These are phyloP conservation scores for Carcina quercana DNA, from an alignment of 2,888 invertebrate species.

Conservation along the genomic window DNA sequence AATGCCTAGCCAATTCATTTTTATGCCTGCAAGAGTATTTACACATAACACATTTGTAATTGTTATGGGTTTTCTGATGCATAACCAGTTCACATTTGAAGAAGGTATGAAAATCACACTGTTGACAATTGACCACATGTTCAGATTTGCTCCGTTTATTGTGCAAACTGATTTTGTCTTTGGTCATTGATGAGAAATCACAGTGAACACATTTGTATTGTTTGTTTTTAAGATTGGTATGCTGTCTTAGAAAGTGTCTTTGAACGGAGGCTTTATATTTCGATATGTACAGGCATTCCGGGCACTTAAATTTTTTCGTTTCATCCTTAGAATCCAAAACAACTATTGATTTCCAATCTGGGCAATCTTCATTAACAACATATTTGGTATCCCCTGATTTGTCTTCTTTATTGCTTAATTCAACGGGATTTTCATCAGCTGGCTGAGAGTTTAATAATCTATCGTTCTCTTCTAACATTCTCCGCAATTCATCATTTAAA, in stretches of 20 bases:
- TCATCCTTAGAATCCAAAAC: constrained; percentile 35
- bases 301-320: constrained; percentile 41
- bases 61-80: constrained; percentile 47
- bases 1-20: too few relatives aligned
- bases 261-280: constrained; percentile 52
- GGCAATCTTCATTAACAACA: constrained; percentile 30
- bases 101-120: constrained; percentile 32
- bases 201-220: constrained; percentile 52
- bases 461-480: too few relatives aligned
- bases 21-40: constrained; percentile 37
- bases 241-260: constrained; percentile 48
- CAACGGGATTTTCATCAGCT: too few relatives aligned
- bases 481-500: too few relatives aligned
- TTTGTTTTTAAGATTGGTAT: constrained; percentile 34
- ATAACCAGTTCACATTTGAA: constrained; percentile 42
- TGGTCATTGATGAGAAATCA: constrained; percentile 51
- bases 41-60: constrained; percentile 38
- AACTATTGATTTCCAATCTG: constrained; percentile 43
- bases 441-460: too few relatives aligned
- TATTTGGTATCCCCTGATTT: too few relatives aligned
- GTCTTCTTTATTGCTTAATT: too few relatives aligned
- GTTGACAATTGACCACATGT: constrained; percentile 23
- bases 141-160: constrained; percentile 41
- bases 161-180: constrained; percentile 51
- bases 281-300: constrained; percentile 38